Conservation (phyloP, 2,888 invertebrate species). For the Nephrotoma appendiculata region DNA sequence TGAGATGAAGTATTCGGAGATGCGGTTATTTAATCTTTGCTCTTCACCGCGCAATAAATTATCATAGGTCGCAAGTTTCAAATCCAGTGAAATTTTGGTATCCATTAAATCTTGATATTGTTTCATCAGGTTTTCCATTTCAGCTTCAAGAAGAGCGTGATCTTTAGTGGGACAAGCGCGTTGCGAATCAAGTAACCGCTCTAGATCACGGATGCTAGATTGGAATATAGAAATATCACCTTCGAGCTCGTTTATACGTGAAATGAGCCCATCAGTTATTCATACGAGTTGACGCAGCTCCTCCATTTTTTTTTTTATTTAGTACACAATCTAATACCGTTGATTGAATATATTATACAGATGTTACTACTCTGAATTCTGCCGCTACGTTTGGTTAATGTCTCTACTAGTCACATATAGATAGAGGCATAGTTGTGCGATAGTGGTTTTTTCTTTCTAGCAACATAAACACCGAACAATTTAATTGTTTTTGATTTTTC, state of each 20-base stretch:
- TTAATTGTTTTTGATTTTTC: no score
- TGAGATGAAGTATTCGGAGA: slow-evolving; percentile 13
- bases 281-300: slow-evolving; percentile 62
- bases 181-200: slow-evolving; percentile 66
- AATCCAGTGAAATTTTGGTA: slow-evolving; percentile 82
- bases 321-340: no score
- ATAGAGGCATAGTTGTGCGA: no score
- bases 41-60: slow-evolving; percentile 79
- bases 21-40: slow-evolving; percentile 28
- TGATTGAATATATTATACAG: no score
- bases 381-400: no score
- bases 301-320: no score
- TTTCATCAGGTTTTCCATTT: slow-evolving; percentile 74
- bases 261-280: slow-evolving; percentile 60
- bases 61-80: slow-evolving; percentile 83
- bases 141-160: slow-evolving; percentile 59
- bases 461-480: no score
- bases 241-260: slow-evolving; percentile 62
- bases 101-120: slow-evolving; percentile 97
- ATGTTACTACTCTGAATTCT: no score
- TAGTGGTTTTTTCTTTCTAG: no score
- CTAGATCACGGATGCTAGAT: slow-evolving; percentile 65
- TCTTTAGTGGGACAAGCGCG: slow-evolving; percentile 63
- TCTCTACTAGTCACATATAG: no score
- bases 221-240: slow-evolving; percentile 44